These are phyloP conservation scores for Drosophila parthenogenetica DNA, from an alignment of 2,888 invertebrate species.

Conservation along the genomic window DNA sequence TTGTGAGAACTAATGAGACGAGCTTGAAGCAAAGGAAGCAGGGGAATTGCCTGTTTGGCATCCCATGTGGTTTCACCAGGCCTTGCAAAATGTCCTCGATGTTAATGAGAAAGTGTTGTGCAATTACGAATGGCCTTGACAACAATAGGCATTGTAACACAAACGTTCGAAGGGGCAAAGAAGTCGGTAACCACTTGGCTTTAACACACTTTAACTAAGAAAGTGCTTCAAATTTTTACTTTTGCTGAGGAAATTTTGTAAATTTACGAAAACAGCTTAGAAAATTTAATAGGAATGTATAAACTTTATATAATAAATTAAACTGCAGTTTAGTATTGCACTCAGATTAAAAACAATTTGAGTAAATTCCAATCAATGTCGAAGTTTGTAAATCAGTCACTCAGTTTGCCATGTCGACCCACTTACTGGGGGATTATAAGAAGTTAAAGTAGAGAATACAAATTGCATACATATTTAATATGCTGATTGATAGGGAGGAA, in stretches of 20 bases:
- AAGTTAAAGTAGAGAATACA: constrained; percentile 34
- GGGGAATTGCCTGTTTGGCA: neutral
- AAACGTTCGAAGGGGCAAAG: no score
- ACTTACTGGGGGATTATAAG: constrained; percentile 21
- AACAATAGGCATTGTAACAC: constrained; percentile 13
- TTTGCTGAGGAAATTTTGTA: no score
- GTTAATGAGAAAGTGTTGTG: constrained; percentile 34
- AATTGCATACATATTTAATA: constrained; percentile 57
- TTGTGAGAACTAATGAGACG: constrained; percentile 52
- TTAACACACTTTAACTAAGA: no score
- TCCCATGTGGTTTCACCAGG: constrained; percentile 30
- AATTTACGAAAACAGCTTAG: no score
- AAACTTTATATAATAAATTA: neutral
- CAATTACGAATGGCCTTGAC: constrained; percentile 18
- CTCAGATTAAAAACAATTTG: neutral
- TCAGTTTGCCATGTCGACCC: constrained; percentile 30
- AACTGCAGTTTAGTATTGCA: neutral
- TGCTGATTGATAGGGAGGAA: constrained; percentile 16
- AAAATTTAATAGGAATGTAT: no score
- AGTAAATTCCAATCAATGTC: neutral
- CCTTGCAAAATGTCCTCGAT: constrained; percentile 30
- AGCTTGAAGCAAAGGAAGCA: neutral
- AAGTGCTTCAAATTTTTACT: no score
- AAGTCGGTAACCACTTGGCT: no score
- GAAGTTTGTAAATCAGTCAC: no score